A percentile compares a stretch with the other conserved stretches of the same genome.
phyloP scores from a whole-genome alignment of 1,140 invertebrate species.

The Leptoteleia sp. region DNA sequence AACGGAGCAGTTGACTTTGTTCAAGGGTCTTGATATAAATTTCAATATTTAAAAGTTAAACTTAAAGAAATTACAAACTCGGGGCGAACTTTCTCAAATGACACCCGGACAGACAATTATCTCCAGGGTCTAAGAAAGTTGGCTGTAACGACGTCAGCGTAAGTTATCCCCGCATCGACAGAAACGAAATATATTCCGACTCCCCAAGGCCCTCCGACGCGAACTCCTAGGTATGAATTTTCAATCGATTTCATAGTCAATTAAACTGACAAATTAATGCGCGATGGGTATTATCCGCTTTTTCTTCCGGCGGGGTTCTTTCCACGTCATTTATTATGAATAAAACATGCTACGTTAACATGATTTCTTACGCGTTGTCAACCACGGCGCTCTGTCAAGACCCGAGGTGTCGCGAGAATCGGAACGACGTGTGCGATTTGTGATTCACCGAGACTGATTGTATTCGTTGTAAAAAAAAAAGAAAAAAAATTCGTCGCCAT shows the following conservation, averaged over 20 bases:
- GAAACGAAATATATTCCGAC: constrained; percentile 55
- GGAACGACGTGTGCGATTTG: constrained; percentile 14
- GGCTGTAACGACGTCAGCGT: constrained; percentile 43
- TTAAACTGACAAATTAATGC: constrained; percentile 65
- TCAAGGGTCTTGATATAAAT: constrained; percentile 28
- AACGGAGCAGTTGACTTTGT: constrained; percentile 11
- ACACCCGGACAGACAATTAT: constrained; percentile 53
- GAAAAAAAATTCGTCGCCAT: constrained; percentile 42
- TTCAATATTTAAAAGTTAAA: constrained; percentile 57
- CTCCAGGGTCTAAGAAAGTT: constrained; percentile 47
- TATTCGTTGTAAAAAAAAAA: too few species aligned
- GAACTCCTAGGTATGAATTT: constrained; percentile 52
- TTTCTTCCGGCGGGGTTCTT: constrained; percentile 38
- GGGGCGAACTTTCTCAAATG: constrained; percentile 26
- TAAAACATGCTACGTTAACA: constrained; percentile 56
- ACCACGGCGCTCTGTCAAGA: constrained; percentile 9
- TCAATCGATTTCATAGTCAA: constrained; percentile 65
- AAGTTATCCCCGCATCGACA: constrained; percentile 49
- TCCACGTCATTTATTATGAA: constrained; percentile 53
- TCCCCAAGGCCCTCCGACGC: constrained; percentile 23
- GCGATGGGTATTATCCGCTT: constrained; percentile 52
- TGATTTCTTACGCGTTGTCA: constrained; percentile 43
- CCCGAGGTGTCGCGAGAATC: constrained; percentile 2
- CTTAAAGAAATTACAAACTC: constrained; percentile 47
- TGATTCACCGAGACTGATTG: constrained; percentile 11